Conservation (phyloP, 2,888 invertebrate genomes). For the Papilio gigon region DNA sequence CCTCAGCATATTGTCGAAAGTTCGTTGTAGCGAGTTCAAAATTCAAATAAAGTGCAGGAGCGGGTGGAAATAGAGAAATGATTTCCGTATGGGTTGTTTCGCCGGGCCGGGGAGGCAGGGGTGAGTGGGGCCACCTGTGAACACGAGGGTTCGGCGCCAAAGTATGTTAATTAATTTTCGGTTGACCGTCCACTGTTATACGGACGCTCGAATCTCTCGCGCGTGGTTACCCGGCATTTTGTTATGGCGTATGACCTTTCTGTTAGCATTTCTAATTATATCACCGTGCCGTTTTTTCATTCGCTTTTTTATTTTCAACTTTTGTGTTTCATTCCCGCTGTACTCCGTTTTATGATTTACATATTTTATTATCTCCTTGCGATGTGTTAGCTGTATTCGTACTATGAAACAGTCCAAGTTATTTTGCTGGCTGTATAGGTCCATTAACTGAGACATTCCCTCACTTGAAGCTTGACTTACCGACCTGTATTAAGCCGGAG, state of each 20-base stretch:
- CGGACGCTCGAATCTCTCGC: constrained; percentile 71
- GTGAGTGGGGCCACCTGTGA: constrained; percentile 63
- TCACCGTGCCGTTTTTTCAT: constrained; percentile 39
- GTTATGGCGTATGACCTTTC: constrained; percentile 66
- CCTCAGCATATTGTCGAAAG: constrained; percentile 38
- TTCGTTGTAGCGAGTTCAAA: constrained; percentile 41
- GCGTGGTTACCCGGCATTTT: constrained; percentile 74
- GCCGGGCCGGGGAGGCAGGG: constrained; percentile 55
- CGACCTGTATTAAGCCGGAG: constrained; percentile 16
- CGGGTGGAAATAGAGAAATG: constrained; percentile 51
- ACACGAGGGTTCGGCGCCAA: constrained; percentile 72
- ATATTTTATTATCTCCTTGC: not conserved
- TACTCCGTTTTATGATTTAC: not conserved
- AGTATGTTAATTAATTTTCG: constrained; percentile 83
- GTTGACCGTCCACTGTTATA: constrained; percentile 74
- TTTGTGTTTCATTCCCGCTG: not conserved
- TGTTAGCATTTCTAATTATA: constrained; percentile 51
- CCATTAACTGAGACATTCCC: constrained; percentile 1
- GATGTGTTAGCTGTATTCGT: not conserved
- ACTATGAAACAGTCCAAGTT: not conserved
- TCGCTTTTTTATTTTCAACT: constrained; percentile 16
- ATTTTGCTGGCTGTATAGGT: not conserved
- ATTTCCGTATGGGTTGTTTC: constrained; percentile 42
- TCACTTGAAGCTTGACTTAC: constrained; percentile 16
- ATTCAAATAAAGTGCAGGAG: constrained; percentile 44